These are phyloP conservation scores for Cataglyphis hispanica DNA, from an alignment of 1,140 invertebrate genomes.

Conservation along the genomic window DNA sequence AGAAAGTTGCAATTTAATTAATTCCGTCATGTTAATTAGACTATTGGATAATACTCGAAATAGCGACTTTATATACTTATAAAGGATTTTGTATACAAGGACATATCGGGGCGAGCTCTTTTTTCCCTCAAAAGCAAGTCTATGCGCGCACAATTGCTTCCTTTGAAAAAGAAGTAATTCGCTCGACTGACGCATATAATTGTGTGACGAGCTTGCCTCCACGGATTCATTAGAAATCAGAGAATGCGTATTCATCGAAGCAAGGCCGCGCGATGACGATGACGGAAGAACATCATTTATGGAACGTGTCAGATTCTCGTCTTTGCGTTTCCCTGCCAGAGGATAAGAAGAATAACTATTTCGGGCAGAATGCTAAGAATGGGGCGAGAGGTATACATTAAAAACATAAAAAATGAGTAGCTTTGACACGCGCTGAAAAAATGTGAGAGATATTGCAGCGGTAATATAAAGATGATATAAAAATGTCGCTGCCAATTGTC, in stretches of 20 bases:
- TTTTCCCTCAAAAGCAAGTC: conserved; percentile 7
- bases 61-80: not conserved
- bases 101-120: conserved; percentile 5
- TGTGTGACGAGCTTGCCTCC: conserved; percentile 23
- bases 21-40: conserved; percentile 18
- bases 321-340: not conserved
- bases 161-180: conserved; percentile 40
- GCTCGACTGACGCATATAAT: conserved; percentile 28
- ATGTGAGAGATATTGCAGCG: not conserved
- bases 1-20: conserved; percentile 30
- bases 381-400: not conserved
- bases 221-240: conserved; percentile 48
- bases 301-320: not conserved
- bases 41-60: not conserved
- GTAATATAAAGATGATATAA: not conserved
- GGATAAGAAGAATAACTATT: conserved; percentile 38
- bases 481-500: not conserved
- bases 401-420: not conserved
- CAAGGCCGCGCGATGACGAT: not conserved
- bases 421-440: not conserved
- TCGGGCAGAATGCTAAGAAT: not conserved
- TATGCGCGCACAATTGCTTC: conserved; percentile 36
- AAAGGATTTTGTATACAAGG: conserved; percentile 10
- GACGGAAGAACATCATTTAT: not conserved
- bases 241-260: conserved; percentile 52